Evolutionary conservation across 2,797 vertebrate genomes (phyloP), one percentile per base, ranked within the genome.

Genomic region (Pantherophis vulpinus): DNA sequence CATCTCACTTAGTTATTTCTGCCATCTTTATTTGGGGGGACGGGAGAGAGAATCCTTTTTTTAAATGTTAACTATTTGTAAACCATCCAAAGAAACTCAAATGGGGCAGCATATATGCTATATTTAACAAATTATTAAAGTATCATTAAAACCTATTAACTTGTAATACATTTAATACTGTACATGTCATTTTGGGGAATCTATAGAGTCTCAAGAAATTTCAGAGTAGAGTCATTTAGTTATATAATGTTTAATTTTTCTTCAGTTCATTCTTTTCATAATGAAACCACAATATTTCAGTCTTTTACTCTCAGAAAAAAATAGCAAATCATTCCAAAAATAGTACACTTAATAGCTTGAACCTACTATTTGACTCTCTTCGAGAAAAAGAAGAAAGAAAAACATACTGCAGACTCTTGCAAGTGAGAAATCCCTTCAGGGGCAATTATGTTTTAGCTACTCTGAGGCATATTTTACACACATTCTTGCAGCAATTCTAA

Each of bases 401-500:
- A n/a, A 86, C 4, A 27, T 8, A 59, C 27, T 55, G 29, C 29
- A 61, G 14, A 42, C 56, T 16, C 8, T n/a, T 86, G 25, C 14
- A 88, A 86, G 23, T 63, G 32, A 89, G 27, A 55, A 23, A 11
- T 55, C n/a, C 56, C n/a, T 25, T 88, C 29, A 29, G 29, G 29
- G 13, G 12, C 29, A 18, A 37, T 16, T 42, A 9, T 51, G 16
- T 83, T 89, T 55, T 47, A 79, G 86, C 55, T 63, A 27, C n/a
- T 60, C 32, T 66, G 79, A 74, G 25, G 47, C 37, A 25, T 59
- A 59, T 63, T 90, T 51, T 32, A 13, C 20, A 20, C 42, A 66
- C 16, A n/a, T 93, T 95, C 92, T 91, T 92, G 89, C 91, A 95
- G 95, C 95, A 95, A 91, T 87, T 90, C 60, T 56, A 88, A 3